A percentile compares a stretch with the other conserved stretches of the same genome.
These are phyloP conservation scores for Drosophila prostipennis DNA, from an alignment of 2,888 invertebrate species.

Conservation along the genomic window DNA sequence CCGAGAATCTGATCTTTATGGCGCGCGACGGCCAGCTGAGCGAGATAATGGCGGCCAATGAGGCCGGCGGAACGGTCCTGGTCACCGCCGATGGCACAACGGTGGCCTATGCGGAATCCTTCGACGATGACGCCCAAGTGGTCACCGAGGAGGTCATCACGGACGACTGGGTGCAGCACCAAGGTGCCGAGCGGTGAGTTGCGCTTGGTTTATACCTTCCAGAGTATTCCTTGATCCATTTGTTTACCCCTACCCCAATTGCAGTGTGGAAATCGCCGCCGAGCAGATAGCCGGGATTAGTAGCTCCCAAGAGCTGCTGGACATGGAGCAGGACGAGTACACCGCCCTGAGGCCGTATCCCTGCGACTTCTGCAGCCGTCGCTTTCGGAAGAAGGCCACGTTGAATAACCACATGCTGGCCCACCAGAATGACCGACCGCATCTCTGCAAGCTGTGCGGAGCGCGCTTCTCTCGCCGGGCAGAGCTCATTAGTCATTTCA, in stretches of 20 bases:
- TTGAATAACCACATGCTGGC: constrained; percentile 95
- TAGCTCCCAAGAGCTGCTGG: constrained; percentile 84
- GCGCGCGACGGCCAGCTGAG: constrained; percentile 85
- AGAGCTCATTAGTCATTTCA: constrained; percentile 93
- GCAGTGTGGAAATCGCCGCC: constrained; percentile 88
- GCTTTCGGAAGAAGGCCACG: constrained; percentile 93
- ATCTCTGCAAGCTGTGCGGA: constrained; percentile 92
- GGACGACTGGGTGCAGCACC: constrained; percentile 91
- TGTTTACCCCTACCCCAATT: neutral
- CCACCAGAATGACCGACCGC: constrained; percentile 93
- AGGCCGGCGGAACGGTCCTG: constrained; percentile 64
- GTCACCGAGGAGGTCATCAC: constrained; percentile 93
- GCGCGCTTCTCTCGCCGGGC: constrained; percentile 91
- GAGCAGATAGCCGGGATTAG: constrained; percentile 85
- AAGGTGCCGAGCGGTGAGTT: constrained; percentile 89
- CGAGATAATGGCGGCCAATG: constrained; percentile 78
- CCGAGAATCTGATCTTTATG: constrained; percentile 87
- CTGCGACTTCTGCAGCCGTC: constrained; percentile 93
- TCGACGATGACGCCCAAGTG: constrained; percentile 86
- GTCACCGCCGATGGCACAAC: constrained; percentile 68
- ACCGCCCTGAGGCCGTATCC: constrained; percentile 90
- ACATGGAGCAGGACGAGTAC: constrained; percentile 92
- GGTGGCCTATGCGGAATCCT: constrained; percentile 61
- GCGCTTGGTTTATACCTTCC: neutral
- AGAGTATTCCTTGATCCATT: neutral